A percentile compares a stretch with the other conserved stretches of the same genome.
Evolutionary conservation across 1,140 invertebrate genomes (phyloP).

Genomic region (Apocrypta bakeri): DNA sequence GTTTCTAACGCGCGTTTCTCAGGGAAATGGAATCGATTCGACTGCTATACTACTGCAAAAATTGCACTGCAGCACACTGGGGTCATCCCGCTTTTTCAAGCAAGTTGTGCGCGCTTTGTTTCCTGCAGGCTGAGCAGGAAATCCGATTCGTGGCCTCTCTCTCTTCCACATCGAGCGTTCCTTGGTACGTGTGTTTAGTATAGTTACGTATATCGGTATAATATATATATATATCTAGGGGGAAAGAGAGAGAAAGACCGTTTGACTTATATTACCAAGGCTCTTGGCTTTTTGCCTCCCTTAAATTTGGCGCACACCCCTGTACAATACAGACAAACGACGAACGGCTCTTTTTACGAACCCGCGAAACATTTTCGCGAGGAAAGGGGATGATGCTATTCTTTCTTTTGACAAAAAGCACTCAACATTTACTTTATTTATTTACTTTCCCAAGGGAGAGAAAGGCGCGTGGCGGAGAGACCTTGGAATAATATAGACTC

Average conservation of each 20-base stretch:
- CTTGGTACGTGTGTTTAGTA: too few species aligned
- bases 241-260: background rate
- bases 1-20: constrained; percentile 46
- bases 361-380: background rate
- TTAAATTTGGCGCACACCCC: background rate
- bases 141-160: constrained; percentile 7
- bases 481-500: background rate
- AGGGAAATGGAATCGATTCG: constrained; percentile 68
- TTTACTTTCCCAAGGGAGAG: background rate
- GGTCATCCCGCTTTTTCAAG: constrained; percentile 11
- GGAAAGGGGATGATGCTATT: too few species aligned
- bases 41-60: constrained; percentile 18
- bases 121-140: background rate
- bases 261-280: background rate
- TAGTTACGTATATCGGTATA: too few species aligned
- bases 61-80: background rate
- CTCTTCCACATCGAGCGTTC: background rate
- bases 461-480: too few species aligned
- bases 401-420: background rate
- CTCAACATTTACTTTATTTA: background rate
- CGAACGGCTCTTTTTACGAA: background rate
- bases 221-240: background rate
- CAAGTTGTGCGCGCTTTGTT: background rate
- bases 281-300: constrained; percentile 16
- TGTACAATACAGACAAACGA: background rate